Evolutionary conservation across 2,888 invertebrate species (phyloP).

Genomic region (Erebia palarica): DNA sequence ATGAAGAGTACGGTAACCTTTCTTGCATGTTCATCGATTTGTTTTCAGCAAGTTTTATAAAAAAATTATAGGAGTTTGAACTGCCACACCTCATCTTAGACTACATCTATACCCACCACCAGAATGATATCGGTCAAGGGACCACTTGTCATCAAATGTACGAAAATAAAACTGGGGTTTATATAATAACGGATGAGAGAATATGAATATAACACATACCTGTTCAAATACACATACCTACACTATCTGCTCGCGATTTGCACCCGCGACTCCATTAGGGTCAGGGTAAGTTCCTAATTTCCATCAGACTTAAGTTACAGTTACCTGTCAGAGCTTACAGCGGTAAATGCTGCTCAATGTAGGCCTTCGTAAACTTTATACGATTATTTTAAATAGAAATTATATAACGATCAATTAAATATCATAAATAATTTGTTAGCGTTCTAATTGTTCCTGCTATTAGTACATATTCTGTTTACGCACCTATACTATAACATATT

Average conservation of each 20-base stretch:
- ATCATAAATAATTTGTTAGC: conserved; percentile 42
- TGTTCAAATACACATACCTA: not conserved
- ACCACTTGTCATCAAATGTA: too few species aligned
- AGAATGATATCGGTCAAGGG: too few species aligned
- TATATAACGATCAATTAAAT: conserved; percentile 48
- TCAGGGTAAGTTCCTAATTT: not conserved
- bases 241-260: not conserved
- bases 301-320: not conserved
- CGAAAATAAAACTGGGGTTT: too few species aligned
- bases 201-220: not conserved
- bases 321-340: not conserved
- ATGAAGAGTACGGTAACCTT: too few species aligned
- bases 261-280: not conserved
- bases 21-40: too few species aligned
- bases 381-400: conserved; percentile 46
- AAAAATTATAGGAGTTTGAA: too few species aligned
- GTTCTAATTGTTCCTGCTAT: conserved; percentile 19
- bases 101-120: too few species aligned
- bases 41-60: too few species aligned
- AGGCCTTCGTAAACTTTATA: conserved; percentile 48
- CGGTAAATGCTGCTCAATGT: conserved; percentile 11
- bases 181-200: too few species aligned
- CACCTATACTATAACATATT: too few species aligned
- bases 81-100: too few species aligned
- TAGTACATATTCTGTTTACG: not conserved